A percentile compares a stretch with the other conserved stretches of the same genome.
These are phyloP conservation scores for Itoplectis maculator DNA, from an alignment of 2,888 invertebrate species.

Conservation along the genomic window DNA sequence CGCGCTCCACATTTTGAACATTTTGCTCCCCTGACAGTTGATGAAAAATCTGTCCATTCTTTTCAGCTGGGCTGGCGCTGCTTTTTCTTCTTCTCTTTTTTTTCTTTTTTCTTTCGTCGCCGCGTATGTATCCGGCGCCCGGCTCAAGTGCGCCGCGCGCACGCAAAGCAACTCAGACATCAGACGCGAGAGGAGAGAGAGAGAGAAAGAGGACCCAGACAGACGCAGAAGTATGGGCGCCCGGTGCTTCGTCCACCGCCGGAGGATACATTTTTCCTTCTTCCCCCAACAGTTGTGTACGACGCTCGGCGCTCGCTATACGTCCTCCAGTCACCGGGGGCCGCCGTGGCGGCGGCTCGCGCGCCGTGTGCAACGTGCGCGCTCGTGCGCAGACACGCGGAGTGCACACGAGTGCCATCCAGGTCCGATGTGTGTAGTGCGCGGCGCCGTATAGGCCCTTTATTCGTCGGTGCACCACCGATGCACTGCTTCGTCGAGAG, in stretches of 20 bases:
- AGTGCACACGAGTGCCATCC: conserved; percentile 50
- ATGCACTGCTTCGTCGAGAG: conserved; percentile 29
- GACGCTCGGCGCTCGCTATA: neutral
- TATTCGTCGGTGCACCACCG: conserved; percentile 37
- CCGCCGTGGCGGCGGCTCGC: too few species aligned
- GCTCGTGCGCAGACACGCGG: conserved; percentile 53
- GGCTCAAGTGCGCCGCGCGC: conserved; percentile 54
- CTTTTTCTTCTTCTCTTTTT: conserved; percentile 18
- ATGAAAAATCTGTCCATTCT: conserved; percentile 45
- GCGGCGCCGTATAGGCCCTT: conserved; percentile 19
- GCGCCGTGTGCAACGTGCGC: conserved; percentile 1
- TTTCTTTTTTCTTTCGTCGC: conserved; percentile 39
- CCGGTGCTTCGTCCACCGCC: conserved; percentile 56
- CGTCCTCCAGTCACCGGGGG: conserved; percentile 15
- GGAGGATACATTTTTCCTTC: conserved; percentile 51
- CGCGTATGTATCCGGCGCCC: conserved; percentile 40
- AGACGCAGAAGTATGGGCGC: conserved; percentile 42
- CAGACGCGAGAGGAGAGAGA: conserved; percentile 20
- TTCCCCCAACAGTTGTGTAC: conserved; percentile 31
- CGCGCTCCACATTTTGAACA: too few species aligned
- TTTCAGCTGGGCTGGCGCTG: conserved; percentile 42
- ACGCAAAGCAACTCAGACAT: conserved; percentile 50
- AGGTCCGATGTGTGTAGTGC: neutral
- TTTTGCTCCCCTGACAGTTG: neutral
- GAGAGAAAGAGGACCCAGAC: too few species aligned